Conservation (phyloP, 64 coral and sea anemone genomes). For the Orbicella faveolata region DNA sequence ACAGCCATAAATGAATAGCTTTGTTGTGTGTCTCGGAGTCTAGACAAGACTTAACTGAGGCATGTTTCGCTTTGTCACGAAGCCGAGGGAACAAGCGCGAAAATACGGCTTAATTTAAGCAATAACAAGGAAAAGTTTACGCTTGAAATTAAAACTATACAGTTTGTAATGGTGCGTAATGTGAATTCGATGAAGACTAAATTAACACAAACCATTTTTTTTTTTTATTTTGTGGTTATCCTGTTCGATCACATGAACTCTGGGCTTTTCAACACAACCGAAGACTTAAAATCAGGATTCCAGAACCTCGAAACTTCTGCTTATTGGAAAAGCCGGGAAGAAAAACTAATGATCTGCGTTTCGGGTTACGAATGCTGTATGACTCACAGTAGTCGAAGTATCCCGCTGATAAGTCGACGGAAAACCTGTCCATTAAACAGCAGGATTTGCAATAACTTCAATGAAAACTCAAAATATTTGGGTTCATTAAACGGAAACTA, state of each 20-base stretch:
- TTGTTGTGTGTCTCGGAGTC: not conserved
- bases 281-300: not conserved
- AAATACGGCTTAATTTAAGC: not conserved
- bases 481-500: not conserved
- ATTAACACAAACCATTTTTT: slow-evolving; percentile 16
- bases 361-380: not conserved
- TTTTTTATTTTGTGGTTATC: not conserved
- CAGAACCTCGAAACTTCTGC: no score
- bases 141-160: not conserved
- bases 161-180: not conserved
- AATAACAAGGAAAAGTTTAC: not conserved
- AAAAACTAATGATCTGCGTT: no score
- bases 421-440: not conserved
- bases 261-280: not conserved
- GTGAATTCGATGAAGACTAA: not conserved
- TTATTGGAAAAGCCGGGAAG: no score
- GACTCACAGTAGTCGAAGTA: not conserved
- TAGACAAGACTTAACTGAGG: not conserved
- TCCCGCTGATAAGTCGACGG: not conserved
- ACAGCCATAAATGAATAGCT: not conserved
- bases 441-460: not conserved
- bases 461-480: not conserved
- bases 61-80: not conserved
- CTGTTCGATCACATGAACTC: not conserved
- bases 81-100: not conserved